A percentile compares a stretch with the other conserved stretches of the same genome.
Conservation (phyloP, 2,113 vertebrate genomes). For the Notechis scutatus region DNA sequence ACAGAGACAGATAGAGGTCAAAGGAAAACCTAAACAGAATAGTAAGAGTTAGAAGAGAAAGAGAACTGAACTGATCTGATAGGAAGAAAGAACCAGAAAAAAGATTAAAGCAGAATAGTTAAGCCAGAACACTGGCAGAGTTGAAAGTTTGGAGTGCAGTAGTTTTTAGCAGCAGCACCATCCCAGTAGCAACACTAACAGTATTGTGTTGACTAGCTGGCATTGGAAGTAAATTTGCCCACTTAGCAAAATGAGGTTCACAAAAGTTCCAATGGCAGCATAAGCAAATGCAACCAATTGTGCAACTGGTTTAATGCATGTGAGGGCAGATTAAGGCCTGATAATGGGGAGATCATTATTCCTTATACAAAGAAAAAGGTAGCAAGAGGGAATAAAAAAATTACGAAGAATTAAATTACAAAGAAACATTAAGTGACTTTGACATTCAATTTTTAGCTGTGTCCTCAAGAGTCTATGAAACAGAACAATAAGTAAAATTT, state of each 20-base stretch:
- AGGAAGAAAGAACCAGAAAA: neutral
- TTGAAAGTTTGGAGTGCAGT: neutral
- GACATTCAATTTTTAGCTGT: neutral
- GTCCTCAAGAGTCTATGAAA: neutral
- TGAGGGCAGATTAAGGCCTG: neutral
- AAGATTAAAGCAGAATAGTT: neutral
- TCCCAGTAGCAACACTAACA: neutral
- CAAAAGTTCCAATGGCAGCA: neutral
- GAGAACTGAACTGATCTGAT: neutral
- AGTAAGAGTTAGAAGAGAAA: neutral
- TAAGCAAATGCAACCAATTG: neutral
- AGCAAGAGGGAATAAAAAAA: neutral
- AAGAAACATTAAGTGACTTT: neutral
- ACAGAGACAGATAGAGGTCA: neutral
- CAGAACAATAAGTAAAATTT: neutral
- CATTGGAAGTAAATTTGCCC: neutral
- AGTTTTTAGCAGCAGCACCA: neutral
- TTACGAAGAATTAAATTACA: neutral
- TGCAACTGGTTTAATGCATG: neutral
- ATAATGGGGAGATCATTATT: neutral
- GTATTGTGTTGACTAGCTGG: neutral
- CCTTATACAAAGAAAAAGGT: neutral
- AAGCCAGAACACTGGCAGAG: neutral
- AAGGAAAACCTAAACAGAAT: neutral
- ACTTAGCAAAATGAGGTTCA: neutral